Evolutionary conservation across 2,888 invertebrate genomes (phyloP).

Genomic region (Drosophila hamatofila): DNA sequence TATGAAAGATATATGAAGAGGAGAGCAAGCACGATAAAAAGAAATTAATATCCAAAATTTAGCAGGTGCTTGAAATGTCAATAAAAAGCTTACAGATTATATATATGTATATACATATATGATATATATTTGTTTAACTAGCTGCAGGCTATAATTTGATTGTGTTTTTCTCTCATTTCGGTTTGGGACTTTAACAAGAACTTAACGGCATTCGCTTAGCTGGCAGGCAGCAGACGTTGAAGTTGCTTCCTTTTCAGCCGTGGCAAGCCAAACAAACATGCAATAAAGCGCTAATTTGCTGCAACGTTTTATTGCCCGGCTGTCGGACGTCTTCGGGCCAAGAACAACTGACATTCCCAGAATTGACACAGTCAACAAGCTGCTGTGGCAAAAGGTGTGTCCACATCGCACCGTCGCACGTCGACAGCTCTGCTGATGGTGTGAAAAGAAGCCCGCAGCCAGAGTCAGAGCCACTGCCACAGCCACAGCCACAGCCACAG

Average conservation of each 20-base stretch:
- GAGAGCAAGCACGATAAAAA: constrained; percentile 8
- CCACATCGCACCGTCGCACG: constrained; percentile 65
- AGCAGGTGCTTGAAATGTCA: constrained; percentile 71
- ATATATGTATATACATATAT: constrained; percentile 9
- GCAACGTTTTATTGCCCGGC: constrained; percentile 67
- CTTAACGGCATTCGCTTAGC: constrained; percentile 57
- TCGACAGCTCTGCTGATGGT: constrained; percentile 47
- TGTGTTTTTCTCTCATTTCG: neutral
- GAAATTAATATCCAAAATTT: constrained; percentile 15
- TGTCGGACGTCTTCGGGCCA: constrained; percentile 16
- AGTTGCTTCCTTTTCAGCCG: constrained; percentile 23
- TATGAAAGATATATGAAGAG: constrained; percentile 10
- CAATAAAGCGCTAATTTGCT: constrained; percentile 77
- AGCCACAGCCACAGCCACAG: neutral
- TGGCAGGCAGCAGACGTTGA: constrained; percentile 37
- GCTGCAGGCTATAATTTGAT: constrained; percentile 54
- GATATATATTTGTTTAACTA: constrained; percentile 13
- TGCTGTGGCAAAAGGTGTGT: constrained; percentile 65
- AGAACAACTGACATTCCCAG: constrained; percentile 62
- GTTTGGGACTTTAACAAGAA: constrained; percentile 57
- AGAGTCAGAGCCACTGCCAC: neutral
- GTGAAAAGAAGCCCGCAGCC: constrained; percentile 62
- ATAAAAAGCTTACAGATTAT: constrained; percentile 68
- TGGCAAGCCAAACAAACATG: constrained; percentile 68
- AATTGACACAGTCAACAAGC: constrained; percentile 73